Percentiles rank a stretch among this genome's conserved stretches.
These are phyloP conservation scores for Chloroclysta siterata DNA, from an alignment of 2,888 invertebrate genomes.

Conservation along the genomic window DNA sequence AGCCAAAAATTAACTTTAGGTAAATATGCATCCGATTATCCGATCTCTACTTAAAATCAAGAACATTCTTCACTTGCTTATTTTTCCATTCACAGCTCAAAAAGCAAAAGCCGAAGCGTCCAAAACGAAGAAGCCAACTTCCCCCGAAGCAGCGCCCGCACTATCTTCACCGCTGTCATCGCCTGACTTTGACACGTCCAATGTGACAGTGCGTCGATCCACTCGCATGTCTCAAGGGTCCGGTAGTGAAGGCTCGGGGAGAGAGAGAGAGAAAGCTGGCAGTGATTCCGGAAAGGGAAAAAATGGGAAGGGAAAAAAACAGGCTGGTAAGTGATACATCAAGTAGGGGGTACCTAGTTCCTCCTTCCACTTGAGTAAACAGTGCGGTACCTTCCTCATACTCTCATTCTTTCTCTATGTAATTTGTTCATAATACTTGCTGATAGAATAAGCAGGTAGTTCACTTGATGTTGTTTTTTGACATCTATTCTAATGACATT, in stretches of 20 bases:
- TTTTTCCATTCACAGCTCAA: constrained; percentile 39
- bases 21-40: too few species aligned
- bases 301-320: constrained; percentile 46
- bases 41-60: too few species aligned
- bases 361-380: too few species aligned
- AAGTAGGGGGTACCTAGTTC: too few species aligned
- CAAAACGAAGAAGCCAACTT: constrained; percentile 27
- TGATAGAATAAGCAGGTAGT: too few species aligned
- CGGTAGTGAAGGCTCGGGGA: constrained; percentile 19
- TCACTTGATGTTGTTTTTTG: too few species aligned
- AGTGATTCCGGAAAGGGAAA: constrained; percentile 6
- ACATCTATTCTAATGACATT: too few species aligned
- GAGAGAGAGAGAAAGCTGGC: constrained; percentile 27
- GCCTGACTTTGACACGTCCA: constrained; percentile 62
- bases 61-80: too few species aligned
- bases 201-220: constrained; percentile 64
- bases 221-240: constrained; percentile 58
- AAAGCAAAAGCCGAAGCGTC: constrained; percentile 49
- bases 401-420: too few species aligned
- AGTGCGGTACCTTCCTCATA: too few species aligned
- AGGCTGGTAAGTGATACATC: constrained; percentile 40
- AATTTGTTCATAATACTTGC: too few species aligned
- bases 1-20: too few species aligned
- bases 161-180: constrained; percentile 34
- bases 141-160: constrained; percentile 11